Evolutionary conservation across 2,797 vertebrate species (phyloP).

Genomic region (Sebastes hubbsi): DNA sequence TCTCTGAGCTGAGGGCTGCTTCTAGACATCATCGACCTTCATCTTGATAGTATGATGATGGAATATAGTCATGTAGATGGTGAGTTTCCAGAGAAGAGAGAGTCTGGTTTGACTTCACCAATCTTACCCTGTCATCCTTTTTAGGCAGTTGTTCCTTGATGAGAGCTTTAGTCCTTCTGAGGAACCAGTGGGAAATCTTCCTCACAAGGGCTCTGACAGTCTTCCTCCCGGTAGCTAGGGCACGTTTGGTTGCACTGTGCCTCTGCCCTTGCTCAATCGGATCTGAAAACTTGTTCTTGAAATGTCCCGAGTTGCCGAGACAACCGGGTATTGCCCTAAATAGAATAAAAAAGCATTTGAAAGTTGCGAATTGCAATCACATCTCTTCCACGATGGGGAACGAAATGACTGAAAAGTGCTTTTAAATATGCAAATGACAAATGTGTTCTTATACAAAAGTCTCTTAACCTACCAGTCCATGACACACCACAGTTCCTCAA

Average conservation of each 20-base stretch:
- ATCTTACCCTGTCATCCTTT: conserved; percentile 91
- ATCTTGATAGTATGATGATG: background rate
- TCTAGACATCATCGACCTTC: background rate
- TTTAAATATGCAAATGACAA: background rate
- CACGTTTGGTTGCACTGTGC: conserved; percentile 92
- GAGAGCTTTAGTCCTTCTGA: conserved; percentile 91
- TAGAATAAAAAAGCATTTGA: background rate
- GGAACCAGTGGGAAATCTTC: conserved; percentile 88
- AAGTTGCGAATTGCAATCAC: background rate
- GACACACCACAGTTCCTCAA: conserved; percentile 97
- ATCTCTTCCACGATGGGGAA: background rate
- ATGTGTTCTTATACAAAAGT: background rate
- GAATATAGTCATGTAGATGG: background rate
- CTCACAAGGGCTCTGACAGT: conserved; percentile 83
- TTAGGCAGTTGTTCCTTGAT: conserved; percentile 92
- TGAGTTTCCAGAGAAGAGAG: background rate
- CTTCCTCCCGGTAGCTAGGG: conserved; percentile 90
- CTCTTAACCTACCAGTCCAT: conserved; percentile 91
- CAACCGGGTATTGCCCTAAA: conserved; percentile 92
- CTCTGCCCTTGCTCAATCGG: conserved; percentile 93
- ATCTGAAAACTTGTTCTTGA: conserved; percentile 90
- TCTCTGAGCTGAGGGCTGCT: background rate
- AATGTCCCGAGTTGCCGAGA: conserved; percentile 85
- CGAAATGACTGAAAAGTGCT: background rate
- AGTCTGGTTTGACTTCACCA: background rate